Base-by-base conservation (phyloP, 2,113 vertebrate species). In the Brachionichthys hirsutus region DNA sequence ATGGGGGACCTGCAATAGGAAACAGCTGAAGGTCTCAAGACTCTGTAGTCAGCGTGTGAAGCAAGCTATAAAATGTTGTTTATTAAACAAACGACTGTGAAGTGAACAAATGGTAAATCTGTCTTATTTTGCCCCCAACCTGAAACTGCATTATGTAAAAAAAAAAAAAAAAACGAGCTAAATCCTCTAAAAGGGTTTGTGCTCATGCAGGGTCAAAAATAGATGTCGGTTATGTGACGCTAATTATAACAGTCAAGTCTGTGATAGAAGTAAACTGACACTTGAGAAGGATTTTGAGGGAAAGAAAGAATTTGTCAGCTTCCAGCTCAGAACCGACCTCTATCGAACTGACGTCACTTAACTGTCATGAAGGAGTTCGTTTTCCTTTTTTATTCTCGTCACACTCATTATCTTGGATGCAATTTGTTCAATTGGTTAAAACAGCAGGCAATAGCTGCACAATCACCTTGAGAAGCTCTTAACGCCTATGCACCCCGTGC, bases 291-390 rank as follows among this genome's bases (percentile, higher is more conserved):
- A 30, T 30, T 30, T 3, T 30, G 24, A 30, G 9, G 42, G 35
- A 16, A 24, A 12, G 19, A 22, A 40, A 44, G 17, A 24, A 54
- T 12, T 6, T 48, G 13, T 35, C 18, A 51, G 34, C 47, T 15
- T 57, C 15, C 46, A 41, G 46, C n/a, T 48, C 17, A 22, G 8
- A 56, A 46, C 8, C 38, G 13, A 46, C 43, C 61, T 41, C 14
- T 22, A 13, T 30, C 3, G 24, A 30, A 4, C 8, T 30, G 8
- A 30, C 8, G 24, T 30, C 24, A 30, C 24, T 8, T 30, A 30
- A 30, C 8, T n/a, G n/a, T 30, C 24, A 30, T 8, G 8, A 30
- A 30, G 3, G 24, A 30, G 16, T 1, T 1, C 2, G 8, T 41
- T 40, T 9, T 24, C 11, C 1, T 46, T 30, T 57, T 18, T 61